Base-by-base conservation (phyloP, 37 sponge, comb jelly and placozoan genomes). In the Hexactinellida sp. region DNA sequence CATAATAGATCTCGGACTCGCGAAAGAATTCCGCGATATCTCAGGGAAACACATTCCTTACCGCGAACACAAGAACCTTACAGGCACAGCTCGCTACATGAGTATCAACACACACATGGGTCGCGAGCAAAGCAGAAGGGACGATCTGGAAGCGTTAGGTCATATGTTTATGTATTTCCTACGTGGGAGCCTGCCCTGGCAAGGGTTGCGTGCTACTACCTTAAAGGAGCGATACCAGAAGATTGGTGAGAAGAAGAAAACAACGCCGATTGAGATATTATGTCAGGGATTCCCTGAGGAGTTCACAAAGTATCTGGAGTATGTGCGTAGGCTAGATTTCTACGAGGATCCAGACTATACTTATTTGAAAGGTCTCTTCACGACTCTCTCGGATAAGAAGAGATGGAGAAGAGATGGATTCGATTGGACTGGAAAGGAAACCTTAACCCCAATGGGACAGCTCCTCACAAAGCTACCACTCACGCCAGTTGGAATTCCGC, bases 81-180 rank as follows among this genome's bases (percentile, higher is more conserved):
- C 99, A 0, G 99, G 99, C 1, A 99, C 99, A 30, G 99, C 99
- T n/a, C 90, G 99, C 76, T 99, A 99, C 85, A 99, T 99, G 99
- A 99, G 99, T 86, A 99, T 95, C 88, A 96, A 96, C 54, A 99
- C 99, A 55, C 99, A 99, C 87, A 55, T 99, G 21, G 99, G 99
- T 24, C 91, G 94, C 3, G 99, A 98, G 63, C 99, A 98, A 91
- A 98, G 99, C 89, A 84, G 99, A 36, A 88, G 99, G 55, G 99
- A 98, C 84, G 99, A 98, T 54, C 83, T 98, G 83, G 99, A 98
- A 86, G 99, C 99, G 55, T 84, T 98, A 36, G 99, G 99, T 10
- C 96, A 98, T 90, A 98, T 98, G 99, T 98, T 98, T 85, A 92
- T 98, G 96, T 98, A 98, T 85, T 98, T 98, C 82, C 85, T 98